Evolutionary conservation across 2,113 vertebrate species (phyloP).

Genomic region (Sander vitreus): DNA sequence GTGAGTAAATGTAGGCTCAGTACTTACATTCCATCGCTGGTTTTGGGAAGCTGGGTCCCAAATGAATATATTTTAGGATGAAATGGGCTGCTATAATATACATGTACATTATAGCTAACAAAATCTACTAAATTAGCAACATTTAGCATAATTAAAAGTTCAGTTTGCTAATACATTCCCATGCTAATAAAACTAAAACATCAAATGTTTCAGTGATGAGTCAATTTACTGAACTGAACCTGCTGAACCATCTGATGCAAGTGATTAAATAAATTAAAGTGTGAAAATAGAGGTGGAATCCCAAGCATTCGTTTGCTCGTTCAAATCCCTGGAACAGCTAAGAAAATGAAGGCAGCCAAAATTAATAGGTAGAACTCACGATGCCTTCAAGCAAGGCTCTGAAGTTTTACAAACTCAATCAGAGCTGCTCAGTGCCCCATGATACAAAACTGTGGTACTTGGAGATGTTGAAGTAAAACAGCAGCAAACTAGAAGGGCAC

Average conservation of each 20-base stretch:
- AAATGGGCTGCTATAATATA: too few relatives aligned
- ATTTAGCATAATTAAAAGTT: too few relatives aligned
- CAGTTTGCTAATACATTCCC: too few relatives aligned
- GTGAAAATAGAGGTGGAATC: neutral
- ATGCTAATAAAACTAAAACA: too few relatives aligned
- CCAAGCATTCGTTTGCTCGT: neutral
- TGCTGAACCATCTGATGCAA: neutral
- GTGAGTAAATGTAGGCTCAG: too few relatives aligned
- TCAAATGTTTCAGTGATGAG: too few relatives aligned
- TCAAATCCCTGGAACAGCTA: neutral
- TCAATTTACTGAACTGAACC: neutral
- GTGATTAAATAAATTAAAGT: neutral
- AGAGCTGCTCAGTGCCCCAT: neutral
- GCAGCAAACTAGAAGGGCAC: neutral
- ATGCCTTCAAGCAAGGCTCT: neutral
- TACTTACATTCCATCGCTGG: too few relatives aligned
- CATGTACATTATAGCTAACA: too few relatives aligned
- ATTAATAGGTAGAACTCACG: neutral
- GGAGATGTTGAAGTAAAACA: too few relatives aligned
- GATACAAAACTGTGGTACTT: neutral
- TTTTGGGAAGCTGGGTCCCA: too few relatives aligned
- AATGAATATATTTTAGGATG: too few relatives aligned
- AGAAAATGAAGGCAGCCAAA: neutral
- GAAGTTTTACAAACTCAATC: neutral
- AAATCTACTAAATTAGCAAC: too few relatives aligned